A percentile compares a stretch with the other conserved stretches of the same genome.
Evolutionary conservation across 2,888 invertebrate species (phyloP).

Genomic region (Drosophila borealis): DNA sequence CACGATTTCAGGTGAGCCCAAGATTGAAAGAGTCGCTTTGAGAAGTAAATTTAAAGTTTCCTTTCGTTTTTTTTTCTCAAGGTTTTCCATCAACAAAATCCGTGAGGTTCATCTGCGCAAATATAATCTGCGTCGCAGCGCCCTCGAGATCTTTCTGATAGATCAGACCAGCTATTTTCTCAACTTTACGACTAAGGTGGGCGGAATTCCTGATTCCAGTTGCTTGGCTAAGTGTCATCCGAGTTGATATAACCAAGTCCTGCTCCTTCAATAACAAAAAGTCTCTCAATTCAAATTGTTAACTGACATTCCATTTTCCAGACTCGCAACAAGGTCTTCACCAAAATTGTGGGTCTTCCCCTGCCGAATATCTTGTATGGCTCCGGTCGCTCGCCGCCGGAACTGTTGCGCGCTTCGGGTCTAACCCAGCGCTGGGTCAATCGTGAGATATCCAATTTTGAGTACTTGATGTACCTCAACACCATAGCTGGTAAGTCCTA

Average conservation of each 20-base stretch:
- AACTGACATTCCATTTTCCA: conserved; percentile 69
- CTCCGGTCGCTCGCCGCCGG: conserved; percentile 87
- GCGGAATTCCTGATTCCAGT: not conserved
- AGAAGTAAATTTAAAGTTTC: not conserved
- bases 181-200: conserved; percentile 88
- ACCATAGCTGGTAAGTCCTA: conserved; percentile 87
- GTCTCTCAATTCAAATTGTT: not conserved
- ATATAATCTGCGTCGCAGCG: conserved; percentile 88
- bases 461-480: conserved; percentile 91
- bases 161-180: conserved; percentile 89
- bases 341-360: conserved; percentile 87
- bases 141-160: conserved; percentile 88
- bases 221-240: too few relatives aligned
- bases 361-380: conserved; percentile 87
- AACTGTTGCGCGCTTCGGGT: conserved; percentile 87
- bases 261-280: too few relatives aligned
- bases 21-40: too few relatives aligned
- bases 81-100: conserved; percentile 86
- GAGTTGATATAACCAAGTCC: too few relatives aligned
- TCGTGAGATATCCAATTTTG: conserved; percentile 90
- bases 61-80: conserved; percentile 31
- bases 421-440: conserved; percentile 88
- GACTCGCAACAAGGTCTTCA: conserved; percentile 88
- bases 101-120: conserved; percentile 88
- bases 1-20: conserved; percentile 85